These are phyloP conservation scores for Chirona hameri DNA, from an alignment of 2,888 invertebrate genomes.

Conservation along the genomic window DNA sequence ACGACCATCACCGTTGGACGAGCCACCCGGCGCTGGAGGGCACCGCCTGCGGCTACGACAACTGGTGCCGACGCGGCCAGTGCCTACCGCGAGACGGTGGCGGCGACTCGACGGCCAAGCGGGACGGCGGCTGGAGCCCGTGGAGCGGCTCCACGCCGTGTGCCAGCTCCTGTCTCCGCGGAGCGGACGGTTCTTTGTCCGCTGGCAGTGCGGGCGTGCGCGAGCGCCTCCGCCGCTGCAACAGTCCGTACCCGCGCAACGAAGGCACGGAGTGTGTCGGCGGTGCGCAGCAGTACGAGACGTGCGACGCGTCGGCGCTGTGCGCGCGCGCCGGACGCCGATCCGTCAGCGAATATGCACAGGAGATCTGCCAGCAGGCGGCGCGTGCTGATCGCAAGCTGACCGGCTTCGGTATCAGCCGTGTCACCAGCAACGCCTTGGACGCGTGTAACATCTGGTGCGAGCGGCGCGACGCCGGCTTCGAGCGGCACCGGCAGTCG, in stretches of 20 bases:
- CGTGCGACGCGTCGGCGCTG: constrained; percentile 61
- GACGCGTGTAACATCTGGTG: constrained; percentile 4
- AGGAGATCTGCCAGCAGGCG: constrained; percentile 71
- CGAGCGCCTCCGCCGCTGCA: constrained; percentile 36
- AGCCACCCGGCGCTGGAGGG: constrained; percentile 82
- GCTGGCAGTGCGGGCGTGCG: constrained; percentile 38
- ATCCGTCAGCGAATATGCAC: constrained; percentile 71
- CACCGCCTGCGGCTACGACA: constrained; percentile 61
- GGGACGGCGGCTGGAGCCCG: constrained; percentile 49
- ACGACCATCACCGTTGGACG: constrained; percentile 74
- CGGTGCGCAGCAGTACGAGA: constrained; percentile 65
- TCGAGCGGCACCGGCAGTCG: neutral
- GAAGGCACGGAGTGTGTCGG: constrained; percentile 44
- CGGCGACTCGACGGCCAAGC: constrained; percentile 65
- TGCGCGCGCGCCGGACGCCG: constrained; percentile 67
- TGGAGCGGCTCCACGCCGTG: constrained; percentile 47
- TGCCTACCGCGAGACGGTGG: constrained; percentile 43
- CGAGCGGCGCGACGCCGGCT: neutral
- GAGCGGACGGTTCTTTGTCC: constrained; percentile 46
- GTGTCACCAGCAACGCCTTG: neutral
- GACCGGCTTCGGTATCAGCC: constrained; percentile 63
- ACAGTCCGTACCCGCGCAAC: constrained; percentile 9
- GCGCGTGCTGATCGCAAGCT: constrained; percentile 70
- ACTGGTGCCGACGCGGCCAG: constrained; percentile 29
- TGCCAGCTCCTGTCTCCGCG: constrained; percentile 50